phyloP scores from a whole-genome alignment of 2,888 invertebrate genomes.

The Chamaedrilus cognettii region DNA sequence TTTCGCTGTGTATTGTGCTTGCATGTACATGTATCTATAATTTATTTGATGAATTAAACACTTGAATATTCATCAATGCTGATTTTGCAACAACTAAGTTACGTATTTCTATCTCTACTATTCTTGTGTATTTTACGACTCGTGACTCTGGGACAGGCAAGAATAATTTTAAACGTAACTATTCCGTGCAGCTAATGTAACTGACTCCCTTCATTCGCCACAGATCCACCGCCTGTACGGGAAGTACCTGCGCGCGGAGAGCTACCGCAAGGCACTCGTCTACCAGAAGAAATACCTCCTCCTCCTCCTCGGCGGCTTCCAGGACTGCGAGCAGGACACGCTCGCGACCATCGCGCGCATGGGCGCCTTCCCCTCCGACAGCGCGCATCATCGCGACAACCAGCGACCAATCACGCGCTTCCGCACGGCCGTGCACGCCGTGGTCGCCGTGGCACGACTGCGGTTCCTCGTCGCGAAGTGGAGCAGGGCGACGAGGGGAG shows the following conservation, averaged over 20 bases:
- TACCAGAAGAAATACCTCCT: conserved; percentile 90
- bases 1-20: too few species aligned
- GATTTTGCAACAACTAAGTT: too few species aligned
- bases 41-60: too few species aligned
- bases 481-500: conserved; percentile 29
- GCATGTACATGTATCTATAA: too few species aligned
- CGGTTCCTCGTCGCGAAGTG: conserved; percentile 37
- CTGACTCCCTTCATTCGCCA: too few species aligned
- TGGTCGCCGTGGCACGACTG: conserved; percentile 23
- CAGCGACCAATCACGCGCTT: conserved; percentile 11
- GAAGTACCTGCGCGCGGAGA: conserved; percentile 77
- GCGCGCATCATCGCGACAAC: neutral
- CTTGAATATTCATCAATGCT: too few species aligned
- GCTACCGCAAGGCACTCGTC: conserved; percentile 81
- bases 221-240: conserved; percentile 56
- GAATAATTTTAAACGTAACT: too few species aligned
- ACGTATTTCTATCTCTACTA: too few species aligned
- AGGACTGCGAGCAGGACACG: conserved; percentile 62
- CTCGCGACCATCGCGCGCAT: conserved; percentile 59
- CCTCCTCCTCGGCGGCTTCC: conserved; percentile 66
- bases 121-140: too few species aligned
- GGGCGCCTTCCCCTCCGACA: conserved; percentile 44
- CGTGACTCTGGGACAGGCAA: too few species aligned
- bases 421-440: conserved; percentile 13
- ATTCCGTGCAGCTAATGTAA: too few species aligned